phyloP scores from a whole-genome alignment of 1,140 invertebrate species.

The Dolichoris vasculosae region DNA sequence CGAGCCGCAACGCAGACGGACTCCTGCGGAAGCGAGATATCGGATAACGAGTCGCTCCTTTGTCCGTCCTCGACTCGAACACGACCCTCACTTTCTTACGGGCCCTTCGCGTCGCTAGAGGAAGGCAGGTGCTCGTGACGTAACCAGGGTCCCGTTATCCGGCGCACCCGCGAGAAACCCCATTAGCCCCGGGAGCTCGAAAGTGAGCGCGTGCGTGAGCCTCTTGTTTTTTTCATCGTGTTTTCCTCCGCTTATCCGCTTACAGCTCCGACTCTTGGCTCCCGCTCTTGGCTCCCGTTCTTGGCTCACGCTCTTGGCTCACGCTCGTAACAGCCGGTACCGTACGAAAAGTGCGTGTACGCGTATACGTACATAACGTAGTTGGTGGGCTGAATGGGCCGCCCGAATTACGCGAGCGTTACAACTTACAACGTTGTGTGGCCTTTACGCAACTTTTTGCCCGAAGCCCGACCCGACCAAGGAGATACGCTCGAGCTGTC shows the following conservation, averaged over 20 bases:
- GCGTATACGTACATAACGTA: too few species aligned
- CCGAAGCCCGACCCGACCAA: not conserved
- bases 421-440: not conserved
- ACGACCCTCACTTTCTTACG: conserved; percentile 45
- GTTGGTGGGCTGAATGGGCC: not conserved
- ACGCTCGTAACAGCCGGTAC: not conserved
- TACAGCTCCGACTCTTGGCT: not conserved
- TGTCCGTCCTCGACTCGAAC: conserved; percentile 10
- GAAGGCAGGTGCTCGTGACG: conserved; percentile 65
- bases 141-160: conserved; percentile 66
- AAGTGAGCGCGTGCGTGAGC: conserved; percentile 39
- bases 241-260: not conserved
- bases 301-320: not conserved
- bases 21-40: conserved; percentile 65
- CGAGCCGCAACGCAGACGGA: not conserved
- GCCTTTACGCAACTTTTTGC: not conserved
- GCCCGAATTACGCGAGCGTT: conserved; percentile 39
- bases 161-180: conserved; percentile 5
- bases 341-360: conserved; percentile 29
- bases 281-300: not conserved
- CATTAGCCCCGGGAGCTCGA: conserved; percentile 1
- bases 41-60: conserved; percentile 54
- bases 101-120: conserved; percentile 59
- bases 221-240: too few species aligned
- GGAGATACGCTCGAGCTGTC: not conserved